Base-by-base conservation (phyloP, 2,888 invertebrate genomes). In the Loripinus fragilis region DNA sequence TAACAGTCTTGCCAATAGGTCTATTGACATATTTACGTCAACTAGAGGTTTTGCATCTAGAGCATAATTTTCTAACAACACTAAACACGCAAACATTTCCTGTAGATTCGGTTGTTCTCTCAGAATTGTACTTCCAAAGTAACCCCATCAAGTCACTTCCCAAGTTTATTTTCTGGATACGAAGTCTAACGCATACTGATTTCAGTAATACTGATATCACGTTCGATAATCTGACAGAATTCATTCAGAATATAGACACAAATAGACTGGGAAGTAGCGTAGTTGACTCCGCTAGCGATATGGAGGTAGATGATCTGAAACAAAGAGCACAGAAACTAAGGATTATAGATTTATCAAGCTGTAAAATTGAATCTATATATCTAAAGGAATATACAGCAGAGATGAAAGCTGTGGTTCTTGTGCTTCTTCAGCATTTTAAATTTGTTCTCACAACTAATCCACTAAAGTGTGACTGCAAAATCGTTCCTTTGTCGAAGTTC, bases 381-480 rank as follows among this genome's bases (percentile, higher is more conserved):
- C 17, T 67, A 28, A 12, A 60, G 20, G 42, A 25, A 23, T 2
- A 42, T 25, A 23, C 8, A 35, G 1, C 3, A 15, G 28, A 42
- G 35, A 28, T 71, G 15, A 68, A 65, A 20, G n/a, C 12, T 38
- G 28, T 45, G 0, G 48, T 84, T 0, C 38, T 70, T 17, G 10
- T 84, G 3, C 45, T 85, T n/a, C 55, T 85, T 0, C 72, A 71
- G 28, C 70, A 83, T 77, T 85, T 80, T 45, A 52, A 80, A 55
- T 78, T 85, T 60, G 70, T 80, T 25, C 38, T 85, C 8, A 50
- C 71, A 12, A 67, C 64, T 5, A 85, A 80, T 55, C 80, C 76
- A 17, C 12, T 85, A 38, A 25, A 35, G 0, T 85, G 85, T 48
- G 70, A 80, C 52, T 85, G 85, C 41, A 71, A 70, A 17, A 82